These are phyloP conservation scores for Myotis brandtii DNA, from an alignment of 2,113 vertebrate species.

Conservation along the genomic window DNA sequence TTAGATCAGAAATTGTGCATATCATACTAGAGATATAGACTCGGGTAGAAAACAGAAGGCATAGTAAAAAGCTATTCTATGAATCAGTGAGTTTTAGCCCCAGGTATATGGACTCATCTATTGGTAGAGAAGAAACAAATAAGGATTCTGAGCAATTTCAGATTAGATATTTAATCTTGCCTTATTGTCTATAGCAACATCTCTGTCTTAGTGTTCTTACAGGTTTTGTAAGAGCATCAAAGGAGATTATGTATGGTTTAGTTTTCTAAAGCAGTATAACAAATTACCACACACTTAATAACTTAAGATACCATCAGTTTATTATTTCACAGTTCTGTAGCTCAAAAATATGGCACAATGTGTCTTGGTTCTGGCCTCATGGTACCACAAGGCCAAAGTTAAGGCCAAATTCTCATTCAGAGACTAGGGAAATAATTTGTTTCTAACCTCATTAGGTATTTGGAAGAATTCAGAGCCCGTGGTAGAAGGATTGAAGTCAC, in stretches of 20 bases:
- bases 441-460: not conserved
- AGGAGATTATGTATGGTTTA: not conserved
- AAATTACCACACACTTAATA: not conserved
- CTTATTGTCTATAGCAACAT: not conserved
- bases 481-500: not conserved
- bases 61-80: not conserved
- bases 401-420: not conserved
- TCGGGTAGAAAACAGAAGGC: not conserved
- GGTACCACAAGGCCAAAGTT: not conserved
- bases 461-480: not conserved
- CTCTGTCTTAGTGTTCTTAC: not conserved
- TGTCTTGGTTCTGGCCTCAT: not conserved
- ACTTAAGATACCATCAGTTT: not conserved
- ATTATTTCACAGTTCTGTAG: not conserved
- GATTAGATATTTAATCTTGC: not conserved
- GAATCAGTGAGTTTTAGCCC: not conserved
- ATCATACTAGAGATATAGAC: not conserved
- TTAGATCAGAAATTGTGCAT: not conserved
- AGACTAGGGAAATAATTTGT: rapidly evolving
- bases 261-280: not conserved
- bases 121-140: not conserved
- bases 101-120: not conserved
- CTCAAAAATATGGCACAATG: not conserved
- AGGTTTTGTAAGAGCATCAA: not conserved
- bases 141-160: not conserved